phyloP scores from a whole-genome alignment of 1,140 invertebrate species.

The Papilio glaucus region DNA sequence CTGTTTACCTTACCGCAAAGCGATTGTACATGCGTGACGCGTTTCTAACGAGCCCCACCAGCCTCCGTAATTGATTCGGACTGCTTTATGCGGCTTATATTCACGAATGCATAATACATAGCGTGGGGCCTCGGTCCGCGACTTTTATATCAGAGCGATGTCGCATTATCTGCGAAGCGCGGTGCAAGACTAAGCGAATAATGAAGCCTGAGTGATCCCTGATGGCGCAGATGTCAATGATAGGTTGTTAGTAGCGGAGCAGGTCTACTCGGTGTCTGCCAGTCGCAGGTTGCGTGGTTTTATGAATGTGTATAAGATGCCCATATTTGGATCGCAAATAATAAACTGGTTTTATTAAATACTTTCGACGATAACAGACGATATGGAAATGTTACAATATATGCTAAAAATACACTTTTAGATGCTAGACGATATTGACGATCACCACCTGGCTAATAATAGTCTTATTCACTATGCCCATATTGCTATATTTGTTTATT shows the following conservation, averaged over 20 bases:
- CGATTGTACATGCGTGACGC: slow-evolving; percentile 81
- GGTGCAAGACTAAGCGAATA: slow-evolving; percentile 48
- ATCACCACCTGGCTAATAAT: no score
- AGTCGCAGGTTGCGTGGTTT: not conserved
- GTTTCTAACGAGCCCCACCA: slow-evolving; percentile 77
- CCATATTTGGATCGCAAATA: slow-evolving; percentile 12
- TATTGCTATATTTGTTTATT: no score
- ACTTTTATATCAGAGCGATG: slow-evolving; percentile 46
- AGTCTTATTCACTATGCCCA: no score
- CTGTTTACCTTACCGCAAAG: slow-evolving; percentile 66
- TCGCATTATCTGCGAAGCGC: slow-evolving; percentile 38
- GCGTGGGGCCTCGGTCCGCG: slow-evolving; percentile 45
- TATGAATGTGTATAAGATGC: not conserved
- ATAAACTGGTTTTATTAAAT: not conserved
- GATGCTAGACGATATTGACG: no score
- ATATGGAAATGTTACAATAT: not conserved
- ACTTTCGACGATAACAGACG: not conserved
- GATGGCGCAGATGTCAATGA: slow-evolving; percentile 5
- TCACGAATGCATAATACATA: slow-evolving; percentile 82
- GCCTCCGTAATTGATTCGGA: slow-evolving; percentile 78
- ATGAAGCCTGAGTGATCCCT: slow-evolving; percentile 40
- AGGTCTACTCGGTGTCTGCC: not conserved
- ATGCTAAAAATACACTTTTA: no score
- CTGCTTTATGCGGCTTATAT: slow-evolving; percentile 78
- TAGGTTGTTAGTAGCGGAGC: slow-evolving; percentile 18